Evolutionary conservation across 2,113 vertebrate species (phyloP).

Genomic region (human): GRCh38 chr2:64679501-64680000

Average conservation of each 20-base stretch:
- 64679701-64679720: conserved; percentile 58
- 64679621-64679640: conserved; percentile 38
- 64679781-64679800: conserved; percentile 84
- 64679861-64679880: conserved; percentile 80
- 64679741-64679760: conserved; percentile 80
- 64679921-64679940: conserved; percentile 89
- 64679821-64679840: conserved; percentile 76
- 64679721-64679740: conserved; percentile 65
- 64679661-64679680: conserved; percentile 6
- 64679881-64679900: conserved; percentile 84
- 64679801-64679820: conserved; percentile 76
- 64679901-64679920: conserved; percentile 86
- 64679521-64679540: neutral
- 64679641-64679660: neutral
- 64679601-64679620: neutral
- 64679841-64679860: conserved; percentile 76
- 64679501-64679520: neutral
- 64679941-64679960: conserved; percentile 86
- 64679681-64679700: neutral
- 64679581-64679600: conserved; percentile 30
- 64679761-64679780: conserved; percentile 85
- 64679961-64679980: conserved; percentile 85
- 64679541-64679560: neutral
- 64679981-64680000: conserved; percentile 80
- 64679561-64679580: neutral